Conservation (phyloP, 2,797 vertebrate genomes). For the Enteromius fasciolatus region DNA sequence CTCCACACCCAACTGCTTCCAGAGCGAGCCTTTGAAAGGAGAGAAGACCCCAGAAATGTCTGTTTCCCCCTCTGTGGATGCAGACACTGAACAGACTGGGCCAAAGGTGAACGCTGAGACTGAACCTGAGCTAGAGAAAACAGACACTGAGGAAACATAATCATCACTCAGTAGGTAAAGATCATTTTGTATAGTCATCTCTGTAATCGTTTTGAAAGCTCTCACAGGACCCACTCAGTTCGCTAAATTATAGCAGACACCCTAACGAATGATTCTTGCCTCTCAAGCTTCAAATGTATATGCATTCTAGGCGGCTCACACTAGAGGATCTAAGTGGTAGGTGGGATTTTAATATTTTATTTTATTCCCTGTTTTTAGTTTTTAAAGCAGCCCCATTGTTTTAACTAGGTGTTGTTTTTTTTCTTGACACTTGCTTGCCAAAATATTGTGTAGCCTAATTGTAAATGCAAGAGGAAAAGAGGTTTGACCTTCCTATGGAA, state of each 20-base stretch:
- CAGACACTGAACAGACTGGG: conserved; percentile 92
- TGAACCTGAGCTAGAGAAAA: conserved; percentile 99
- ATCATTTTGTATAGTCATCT: conserved; percentile 99
- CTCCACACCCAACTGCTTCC: conserved; percentile 30
- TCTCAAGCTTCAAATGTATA: conserved; percentile 96
- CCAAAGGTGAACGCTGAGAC: conserved; percentile 92
- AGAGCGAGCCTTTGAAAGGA: conserved; percentile 57
- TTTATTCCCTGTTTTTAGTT: conserved; percentile 83
- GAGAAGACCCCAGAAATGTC: conserved; percentile 64
- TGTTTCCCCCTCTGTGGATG: conserved; percentile 84
- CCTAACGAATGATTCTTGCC: conserved; percentile 90
- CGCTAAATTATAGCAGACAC: conserved; percentile 83
- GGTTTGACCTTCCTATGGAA: conserved; percentile 97
- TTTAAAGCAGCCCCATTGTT: conserved; percentile 83
- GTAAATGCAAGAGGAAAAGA: conserved; percentile 67
- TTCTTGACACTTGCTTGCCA: conserved; percentile 74
- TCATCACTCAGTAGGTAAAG: conserved; percentile 99
- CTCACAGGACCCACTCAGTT: conserved; percentile 87
- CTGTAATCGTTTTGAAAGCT: conserved; percentile 95
- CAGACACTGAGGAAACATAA: conserved; percentile 99
- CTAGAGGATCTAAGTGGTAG: conserved; percentile 89
- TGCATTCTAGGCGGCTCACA: conserved; percentile 92
- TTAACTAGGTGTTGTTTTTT: conserved; percentile 67
- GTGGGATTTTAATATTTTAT: conserved; percentile 79
- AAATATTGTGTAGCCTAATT: conserved; percentile 76